These are phyloP conservation scores for Pantherophis vulpinus DNA, from an alignment of 2,797 vertebrate species.

Conservation along the genomic window DNA sequence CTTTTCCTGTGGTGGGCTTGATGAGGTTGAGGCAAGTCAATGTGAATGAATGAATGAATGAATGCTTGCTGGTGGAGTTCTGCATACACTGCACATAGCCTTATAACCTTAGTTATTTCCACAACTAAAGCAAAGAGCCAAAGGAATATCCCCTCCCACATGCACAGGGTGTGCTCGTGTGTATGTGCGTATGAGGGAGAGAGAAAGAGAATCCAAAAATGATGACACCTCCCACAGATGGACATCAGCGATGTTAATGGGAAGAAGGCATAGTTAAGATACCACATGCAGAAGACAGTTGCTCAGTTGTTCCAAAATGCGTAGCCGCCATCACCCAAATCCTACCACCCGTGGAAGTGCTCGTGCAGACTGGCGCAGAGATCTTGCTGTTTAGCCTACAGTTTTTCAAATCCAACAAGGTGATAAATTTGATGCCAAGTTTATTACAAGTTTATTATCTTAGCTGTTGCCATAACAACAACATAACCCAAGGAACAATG, in stretches of 20 bases:
- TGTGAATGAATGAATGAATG: background rate
- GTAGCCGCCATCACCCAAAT: background rate
- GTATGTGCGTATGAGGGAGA: background rate
- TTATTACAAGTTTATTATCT: constrained; percentile 30
- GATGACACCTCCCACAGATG: background rate
- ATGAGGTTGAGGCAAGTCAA: background rate
- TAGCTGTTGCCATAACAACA: constrained; percentile 15
- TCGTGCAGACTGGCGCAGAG: background rate
- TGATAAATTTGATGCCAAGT: constrained; percentile 8
- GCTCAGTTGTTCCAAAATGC: background rate
- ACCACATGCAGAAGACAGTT: background rate
- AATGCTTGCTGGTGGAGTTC: background rate
- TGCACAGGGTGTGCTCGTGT: background rate
- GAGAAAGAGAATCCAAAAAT: background rate
- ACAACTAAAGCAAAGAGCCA: background rate
- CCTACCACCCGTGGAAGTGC: background rate
- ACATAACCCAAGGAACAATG: constrained; percentile 6
- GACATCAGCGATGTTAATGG: constrained; percentile 21
- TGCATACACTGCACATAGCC: background rate
- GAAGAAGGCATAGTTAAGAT: constrained; percentile 3
- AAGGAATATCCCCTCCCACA: background rate
- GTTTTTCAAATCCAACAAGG: constrained; percentile 11
- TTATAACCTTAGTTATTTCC: background rate
- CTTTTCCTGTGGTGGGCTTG: background rate
- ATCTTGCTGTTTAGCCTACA: constrained; percentile 5